A percentile compares a stretch with the other conserved stretches of the same genome.
Conservation (phyloP, 1,140 invertebrate species). For the Meloidogyne exigua region DNA sequence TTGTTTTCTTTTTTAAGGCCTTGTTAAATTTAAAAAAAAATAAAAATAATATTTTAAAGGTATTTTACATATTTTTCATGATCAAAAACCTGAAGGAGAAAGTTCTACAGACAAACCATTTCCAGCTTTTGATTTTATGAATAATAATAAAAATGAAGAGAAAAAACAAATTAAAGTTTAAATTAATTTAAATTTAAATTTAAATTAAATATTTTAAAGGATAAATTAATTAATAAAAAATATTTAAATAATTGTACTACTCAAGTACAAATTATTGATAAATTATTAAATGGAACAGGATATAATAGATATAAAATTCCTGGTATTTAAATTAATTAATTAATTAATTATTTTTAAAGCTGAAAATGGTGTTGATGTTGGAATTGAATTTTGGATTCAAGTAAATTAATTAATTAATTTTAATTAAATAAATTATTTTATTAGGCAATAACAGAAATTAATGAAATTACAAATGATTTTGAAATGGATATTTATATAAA, state of each 20-base stretch:
- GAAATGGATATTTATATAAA: constrained; percentile 64
- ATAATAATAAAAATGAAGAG: neutral
- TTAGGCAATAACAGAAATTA: constrained; percentile 59
- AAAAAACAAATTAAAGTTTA: neutral
- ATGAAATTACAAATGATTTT: constrained; percentile 64
- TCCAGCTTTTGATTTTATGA: neutral
- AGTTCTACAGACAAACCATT: constrained; percentile 24
- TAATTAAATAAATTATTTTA: neutral
- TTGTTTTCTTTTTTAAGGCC: no score
- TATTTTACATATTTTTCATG: constrained; percentile 27
- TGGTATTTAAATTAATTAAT: constrained; percentile 34
- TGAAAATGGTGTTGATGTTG: constrained; percentile 56
- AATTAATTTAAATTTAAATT: no score
- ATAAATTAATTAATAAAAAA: neutral
- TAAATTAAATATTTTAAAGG: neutral
- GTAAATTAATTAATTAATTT: neutral
- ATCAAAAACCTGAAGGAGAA: constrained; percentile 23
- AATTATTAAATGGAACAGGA: constrained; percentile 59
- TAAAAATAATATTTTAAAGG: neutral
- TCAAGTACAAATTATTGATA: constrained; percentile 54
- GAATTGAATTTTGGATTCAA: constrained; percentile 63
- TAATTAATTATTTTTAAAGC: constrained; percentile 39
- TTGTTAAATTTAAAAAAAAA: no score
- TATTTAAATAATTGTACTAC: neutral
- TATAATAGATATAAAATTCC: constrained; percentile 61